Evolutionary conservation across 2,888 invertebrate species (phyloP).

Genomic region (Smittia aterrima): DNA sequence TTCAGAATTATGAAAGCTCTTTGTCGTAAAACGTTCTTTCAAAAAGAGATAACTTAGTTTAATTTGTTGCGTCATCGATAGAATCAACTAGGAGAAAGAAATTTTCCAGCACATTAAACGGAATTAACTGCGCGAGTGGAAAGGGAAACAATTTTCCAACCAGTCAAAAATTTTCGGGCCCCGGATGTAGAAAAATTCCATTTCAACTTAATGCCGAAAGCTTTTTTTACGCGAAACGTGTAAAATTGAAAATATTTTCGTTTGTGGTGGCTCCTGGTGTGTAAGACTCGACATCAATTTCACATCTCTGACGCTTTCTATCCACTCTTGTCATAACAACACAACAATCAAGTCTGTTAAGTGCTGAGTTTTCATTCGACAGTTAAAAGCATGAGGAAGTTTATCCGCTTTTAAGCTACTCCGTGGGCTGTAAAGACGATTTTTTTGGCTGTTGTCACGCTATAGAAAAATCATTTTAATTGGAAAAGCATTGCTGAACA

Average conservation of each 20-base stretch:
- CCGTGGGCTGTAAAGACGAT: too few species aligned
- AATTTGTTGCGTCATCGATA: conserved; percentile 1
- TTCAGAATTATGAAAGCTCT: background rate
- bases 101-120: background rate
- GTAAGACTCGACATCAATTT: too few species aligned
- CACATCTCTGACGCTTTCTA: too few species aligned
- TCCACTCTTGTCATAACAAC: too few species aligned
- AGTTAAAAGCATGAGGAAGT: too few species aligned
- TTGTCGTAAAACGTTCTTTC: background rate
- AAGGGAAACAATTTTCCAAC: background rate
- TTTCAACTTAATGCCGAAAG: background rate
- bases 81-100: background rate
- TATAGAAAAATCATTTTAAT: too few species aligned
- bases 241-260: background rate
- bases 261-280: background rate
- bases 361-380: too few species aligned
- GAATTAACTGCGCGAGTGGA: background rate
- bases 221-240: background rate
- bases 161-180: background rate
- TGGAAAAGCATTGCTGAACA: too few species aligned
- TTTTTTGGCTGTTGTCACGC: too few species aligned
- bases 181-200: background rate
- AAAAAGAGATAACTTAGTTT: background rate
- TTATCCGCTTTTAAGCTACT: too few species aligned
- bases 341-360: too few species aligned